Evolutionary conservation across 2,888 invertebrate genomes (phyloP), one percentile per base, ranked within the genome.

Genomic region (Clitarchus hookeri): DNA sequence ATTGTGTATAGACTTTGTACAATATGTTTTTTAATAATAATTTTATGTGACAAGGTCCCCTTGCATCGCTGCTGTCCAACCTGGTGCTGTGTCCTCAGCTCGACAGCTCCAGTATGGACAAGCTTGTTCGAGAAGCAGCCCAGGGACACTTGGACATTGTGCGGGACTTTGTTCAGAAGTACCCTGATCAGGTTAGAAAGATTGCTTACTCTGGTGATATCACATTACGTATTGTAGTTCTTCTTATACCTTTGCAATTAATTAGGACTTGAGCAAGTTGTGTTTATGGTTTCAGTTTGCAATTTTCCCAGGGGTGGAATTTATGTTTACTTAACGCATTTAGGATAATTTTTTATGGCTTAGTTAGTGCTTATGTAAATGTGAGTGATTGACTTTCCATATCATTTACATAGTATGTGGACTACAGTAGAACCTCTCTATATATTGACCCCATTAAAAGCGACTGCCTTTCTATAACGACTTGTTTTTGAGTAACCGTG

Each of bases 141-240:
- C 95, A 96, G 90, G 96, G 96, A 0, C 94, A 95, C 89, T 90
- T 95, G 77, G 95, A 95, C 36, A 93, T 93, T 86, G 95, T 96
- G 1, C 93, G 93, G 89, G 94, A 94, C 88, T 93, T 93, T 86
- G 90, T 93, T 54, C 90, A 89, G 84, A 92, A 92, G 89, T 91
- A 92, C 89, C 93, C 93, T 77, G 93, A 93, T 87, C 92, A 92
- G 91, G 93, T 93, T 86, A 89, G 91, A 9, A 65, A 48, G 16
- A 0, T 8, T 6, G 65, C 8, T 65, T n/a, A 48, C 48, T 48
- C 11, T 48, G 48, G 48, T 16, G 4, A 36, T 36, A 36, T 36
- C 36, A 4, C 36, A 36, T 36, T 36, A 27, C 44, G 19, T 44
- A 25, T 84, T 25, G 23, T 12, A 44, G 25, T n/a, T 84, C 12